A percentile compares a stretch with the other conserved stretches of the same genome.
phyloP scores from a whole-genome alignment of 2,113 vertebrate species.

The Microcebus tavaratra region DNA sequence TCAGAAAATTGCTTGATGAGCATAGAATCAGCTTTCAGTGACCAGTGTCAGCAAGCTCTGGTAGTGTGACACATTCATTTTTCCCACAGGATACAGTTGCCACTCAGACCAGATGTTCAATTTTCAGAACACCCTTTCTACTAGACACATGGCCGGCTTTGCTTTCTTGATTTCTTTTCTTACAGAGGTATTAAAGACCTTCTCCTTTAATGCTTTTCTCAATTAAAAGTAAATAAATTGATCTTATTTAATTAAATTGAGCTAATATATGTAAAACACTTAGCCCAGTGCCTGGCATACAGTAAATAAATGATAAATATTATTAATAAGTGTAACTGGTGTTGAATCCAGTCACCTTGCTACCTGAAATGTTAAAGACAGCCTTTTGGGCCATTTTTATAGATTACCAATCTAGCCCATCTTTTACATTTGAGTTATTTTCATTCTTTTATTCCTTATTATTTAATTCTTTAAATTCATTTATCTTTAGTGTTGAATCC shows the following conservation, averaged over 20 bases:
- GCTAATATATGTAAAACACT: not conserved
- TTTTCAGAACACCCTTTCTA: conserved; percentile 18
- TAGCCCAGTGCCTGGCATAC: not conserved
- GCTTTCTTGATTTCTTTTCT: conserved; percentile 31
- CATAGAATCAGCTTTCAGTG: not conserved
- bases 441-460: not conserved
- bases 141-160: not conserved
- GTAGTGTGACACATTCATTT: not conserved
- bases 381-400: conserved; percentile 23
- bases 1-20: not conserved
- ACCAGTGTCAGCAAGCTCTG: not conserved
- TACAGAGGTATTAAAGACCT: not conserved
- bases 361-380: not conserved
- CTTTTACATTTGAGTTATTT: conserved; percentile 36
- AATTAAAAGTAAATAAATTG: not conserved
- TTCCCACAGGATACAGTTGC: not conserved
- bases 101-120: not conserved
- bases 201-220: not conserved
- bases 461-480: conserved; percentile 8
- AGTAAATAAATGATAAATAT: not conserved
- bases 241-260: not conserved
- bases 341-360: not conserved
- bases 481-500: not conserved
- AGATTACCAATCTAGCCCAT: not conserved
- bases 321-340: not conserved